Evolutionary conservation across 2,113 vertebrate species (phyloP).

Genomic region (Charina bottae): DNA sequence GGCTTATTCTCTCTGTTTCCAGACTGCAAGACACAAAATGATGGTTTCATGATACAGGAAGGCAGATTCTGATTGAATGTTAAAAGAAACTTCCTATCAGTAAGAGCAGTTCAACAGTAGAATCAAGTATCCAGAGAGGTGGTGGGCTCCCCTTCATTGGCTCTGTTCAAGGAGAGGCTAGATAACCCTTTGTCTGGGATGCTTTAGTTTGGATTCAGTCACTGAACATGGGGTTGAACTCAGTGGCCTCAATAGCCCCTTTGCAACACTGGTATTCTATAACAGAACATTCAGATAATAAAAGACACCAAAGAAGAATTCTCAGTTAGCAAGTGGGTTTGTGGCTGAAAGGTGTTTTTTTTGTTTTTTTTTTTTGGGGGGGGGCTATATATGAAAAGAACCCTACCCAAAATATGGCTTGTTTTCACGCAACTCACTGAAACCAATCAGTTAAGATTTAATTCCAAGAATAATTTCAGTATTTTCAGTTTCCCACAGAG

Average conservation of each 20-base stretch:
- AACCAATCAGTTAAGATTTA: neutral
- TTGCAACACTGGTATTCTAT: neutral
- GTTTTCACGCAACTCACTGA: neutral
- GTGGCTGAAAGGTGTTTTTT: neutral
- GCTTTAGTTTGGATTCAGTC: neutral
- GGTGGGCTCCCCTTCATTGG: neutral
- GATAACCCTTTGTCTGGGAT: neutral
- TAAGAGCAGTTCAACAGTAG: neutral
- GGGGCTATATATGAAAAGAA: neutral
- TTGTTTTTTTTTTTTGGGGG: too few species aligned
- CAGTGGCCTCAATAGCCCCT: neutral
- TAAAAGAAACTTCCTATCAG: neutral
- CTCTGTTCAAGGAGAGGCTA: neutral
- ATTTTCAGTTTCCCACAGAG: too few species aligned
- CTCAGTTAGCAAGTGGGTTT: neutral
- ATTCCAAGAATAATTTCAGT: neutral
- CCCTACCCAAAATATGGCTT: neutral
- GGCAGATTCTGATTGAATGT: neutral
- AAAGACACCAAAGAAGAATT: neutral
- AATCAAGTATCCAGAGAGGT: neutral
- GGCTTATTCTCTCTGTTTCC: neutral
- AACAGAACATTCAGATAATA: neutral
- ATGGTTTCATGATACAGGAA: neutral
- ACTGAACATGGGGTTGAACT: neutral
- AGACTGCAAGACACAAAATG: neutral